phyloP scores from a whole-genome alignment of 2,797 vertebrate genomes.

The Alcedo atthis region DNA sequence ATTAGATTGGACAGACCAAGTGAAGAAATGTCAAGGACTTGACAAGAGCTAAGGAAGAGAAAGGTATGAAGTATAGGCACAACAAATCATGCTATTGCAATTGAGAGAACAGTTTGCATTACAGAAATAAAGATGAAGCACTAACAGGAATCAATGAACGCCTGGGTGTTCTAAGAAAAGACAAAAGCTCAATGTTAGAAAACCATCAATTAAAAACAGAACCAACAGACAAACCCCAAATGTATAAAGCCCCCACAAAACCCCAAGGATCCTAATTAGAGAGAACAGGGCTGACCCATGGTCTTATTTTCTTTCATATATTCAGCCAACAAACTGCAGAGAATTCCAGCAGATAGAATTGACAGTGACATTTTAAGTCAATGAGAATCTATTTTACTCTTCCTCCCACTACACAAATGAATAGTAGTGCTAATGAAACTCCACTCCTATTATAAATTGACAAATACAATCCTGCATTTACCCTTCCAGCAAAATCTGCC shows the following conservation, averaged over 20 bases:
- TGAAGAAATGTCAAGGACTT: neutral
- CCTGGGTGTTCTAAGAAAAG: neutral
- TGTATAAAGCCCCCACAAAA: neutral
- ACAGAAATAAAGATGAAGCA: neutral
- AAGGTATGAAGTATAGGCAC: neutral
- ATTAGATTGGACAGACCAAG: neutral
- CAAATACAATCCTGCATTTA: conserved; percentile 44
- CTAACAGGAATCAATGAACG: neutral
- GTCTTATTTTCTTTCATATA: conserved; percentile 14
- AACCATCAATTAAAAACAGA: neutral
- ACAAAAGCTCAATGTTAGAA: neutral
- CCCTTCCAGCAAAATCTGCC: conserved; percentile 41
- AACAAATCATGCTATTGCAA: neutral
- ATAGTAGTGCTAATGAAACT: conserved; percentile 59
- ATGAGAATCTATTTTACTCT: conserved; percentile 65
- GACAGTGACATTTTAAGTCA: conserved; percentile 70
- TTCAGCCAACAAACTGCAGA: conserved; percentile 31
- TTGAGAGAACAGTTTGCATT: neutral
- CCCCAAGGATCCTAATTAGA: neutral
- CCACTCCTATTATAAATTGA: conserved; percentile 51
- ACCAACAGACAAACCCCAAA: neutral
- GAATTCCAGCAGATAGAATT: conserved; percentile 49
- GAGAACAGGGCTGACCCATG: conserved; percentile 5
- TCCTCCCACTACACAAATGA: conserved; percentile 62
- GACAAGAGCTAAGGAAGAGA: neutral